Evolutionary conservation across 2,888 invertebrate genomes (phyloP).

Genomic region (Apamea sordens): DNA sequence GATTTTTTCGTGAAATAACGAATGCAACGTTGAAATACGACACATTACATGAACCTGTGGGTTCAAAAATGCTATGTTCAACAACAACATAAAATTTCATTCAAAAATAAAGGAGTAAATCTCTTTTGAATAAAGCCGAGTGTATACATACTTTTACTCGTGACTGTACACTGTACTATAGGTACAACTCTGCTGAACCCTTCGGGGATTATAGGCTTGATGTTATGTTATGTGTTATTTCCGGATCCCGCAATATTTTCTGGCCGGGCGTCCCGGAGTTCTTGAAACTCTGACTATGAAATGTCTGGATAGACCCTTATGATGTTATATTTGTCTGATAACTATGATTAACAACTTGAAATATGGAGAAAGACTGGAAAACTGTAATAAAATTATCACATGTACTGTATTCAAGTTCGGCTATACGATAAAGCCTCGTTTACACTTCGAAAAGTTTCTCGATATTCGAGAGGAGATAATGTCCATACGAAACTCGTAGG

Average conservation of each 20-base stretch:
- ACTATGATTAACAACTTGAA: background rate
- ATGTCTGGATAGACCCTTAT: slow-evolving; percentile 1
- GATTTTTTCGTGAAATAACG: no score
- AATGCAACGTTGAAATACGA: no score
- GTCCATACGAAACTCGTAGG: background rate
- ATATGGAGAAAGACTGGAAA: background rate
- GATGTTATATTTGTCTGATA: slow-evolving; percentile 1
- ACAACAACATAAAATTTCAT: no score
- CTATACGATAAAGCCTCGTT: background rate
- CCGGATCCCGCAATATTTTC: background rate
- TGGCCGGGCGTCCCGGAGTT: background rate
- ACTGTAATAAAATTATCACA: background rate
- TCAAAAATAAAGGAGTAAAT: no score
- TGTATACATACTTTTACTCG: no score
- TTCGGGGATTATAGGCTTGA: background rate
- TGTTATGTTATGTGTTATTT: background rate
- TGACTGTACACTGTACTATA: no score
- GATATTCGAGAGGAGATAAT: background rate
- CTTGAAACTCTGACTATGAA: background rate
- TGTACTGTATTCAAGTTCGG: background rate
- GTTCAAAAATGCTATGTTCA: no score
- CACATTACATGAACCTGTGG: no score
- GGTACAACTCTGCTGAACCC: background rate
- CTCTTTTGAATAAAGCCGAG: no score
- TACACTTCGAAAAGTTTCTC: background rate